Evolutionary conservation across 2,888 invertebrate genomes (phyloP), one percentile per base, ranked within the genome.

Genomic region (Epiblema foenella): DNA sequence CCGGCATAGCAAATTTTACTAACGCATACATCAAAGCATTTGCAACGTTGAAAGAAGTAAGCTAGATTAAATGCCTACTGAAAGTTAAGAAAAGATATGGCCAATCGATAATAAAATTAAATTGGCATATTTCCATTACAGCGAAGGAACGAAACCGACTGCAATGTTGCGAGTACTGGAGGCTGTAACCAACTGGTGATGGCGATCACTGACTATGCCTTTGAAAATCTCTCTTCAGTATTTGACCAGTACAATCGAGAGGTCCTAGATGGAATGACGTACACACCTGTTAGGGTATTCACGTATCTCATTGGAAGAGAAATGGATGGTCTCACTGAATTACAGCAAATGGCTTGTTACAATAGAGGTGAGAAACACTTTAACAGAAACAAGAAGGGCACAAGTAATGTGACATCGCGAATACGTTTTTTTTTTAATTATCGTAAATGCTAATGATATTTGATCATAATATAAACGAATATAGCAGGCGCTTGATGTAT

Each of bases 161-260:
- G 93, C 77, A 85, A 88, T 72, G 88, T 91, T 24, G 88, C 84
- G 63, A 88, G 86, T 70, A 83, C 80, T 5, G 93, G 95, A 68
- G 94, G 96, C 46, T 99, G 99, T 85, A 99, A 99, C 90, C 98
- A 98, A 88, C 96, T 98, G 33, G 98, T 99, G 74, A 99, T 99
- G 98, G 91, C 99, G 69, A 96, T 99, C 75, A 99, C 99, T 0
- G 99, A 99, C 88, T 98, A 99, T 57, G 97, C 98, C 3, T 96
- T 98, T 0, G 96, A 97, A 63, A 98, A 97, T 85, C 95, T 97
- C 76, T 97, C 97, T n/a, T 96, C 98, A 78, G 95, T 98, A 5
- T 98, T 99, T 82, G 94, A 96, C 74, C 92, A 94, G 76, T 96
- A 97, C 88, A 99, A 99, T 86, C 94, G 96, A 90, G 94, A 94